phyloP scores from a whole-genome alignment of 2,888 invertebrate genomes.

The Phalera bucephala region DNA sequence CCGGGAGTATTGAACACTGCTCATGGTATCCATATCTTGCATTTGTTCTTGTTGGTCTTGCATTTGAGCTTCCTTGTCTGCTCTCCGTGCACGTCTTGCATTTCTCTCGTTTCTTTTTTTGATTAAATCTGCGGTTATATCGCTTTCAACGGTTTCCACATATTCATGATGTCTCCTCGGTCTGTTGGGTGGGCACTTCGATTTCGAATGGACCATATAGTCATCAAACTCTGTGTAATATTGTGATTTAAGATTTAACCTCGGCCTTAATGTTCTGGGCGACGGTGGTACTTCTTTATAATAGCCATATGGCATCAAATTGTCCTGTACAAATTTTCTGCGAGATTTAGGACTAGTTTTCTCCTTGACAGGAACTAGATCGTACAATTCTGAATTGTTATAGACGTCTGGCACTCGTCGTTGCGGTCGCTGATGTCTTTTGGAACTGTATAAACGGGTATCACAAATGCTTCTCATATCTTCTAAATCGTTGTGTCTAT shows the following conservation, averaged over 20 bases:
- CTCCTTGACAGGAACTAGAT: constrained; percentile 70
- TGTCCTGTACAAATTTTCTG: constrained; percentile 54
- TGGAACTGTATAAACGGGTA: constrained; percentile 55
- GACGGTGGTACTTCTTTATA: constrained; percentile 70
- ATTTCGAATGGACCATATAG: constrained; percentile 21
- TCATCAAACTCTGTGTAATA: constrained; percentile 51
- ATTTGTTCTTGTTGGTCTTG: constrained; percentile 23
- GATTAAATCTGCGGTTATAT: constrained; percentile 23
- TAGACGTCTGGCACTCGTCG: constrained; percentile 40
- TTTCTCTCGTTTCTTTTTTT: constrained; percentile 12
- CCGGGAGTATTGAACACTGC: constrained; percentile 36
- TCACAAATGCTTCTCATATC: constrained; percentile 65
- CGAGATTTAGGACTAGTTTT: constrained; percentile 65
- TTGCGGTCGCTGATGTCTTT: constrained; percentile 38
- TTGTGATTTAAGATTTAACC: constrained; percentile 62
- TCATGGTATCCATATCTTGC: constrained; percentile 35
- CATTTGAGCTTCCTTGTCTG: constrained; percentile 3
- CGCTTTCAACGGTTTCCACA: constrained; percentile 27
- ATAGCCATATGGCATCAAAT: constrained; percentile 37
- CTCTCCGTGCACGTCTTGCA: constrained; percentile 7
- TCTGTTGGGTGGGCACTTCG: constrained; percentile 23
- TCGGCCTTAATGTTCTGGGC: constrained; percentile 61
- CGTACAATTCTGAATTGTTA: constrained; percentile 62
- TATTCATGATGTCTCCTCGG: constrained; percentile 20
- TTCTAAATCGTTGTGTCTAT: constrained; percentile 36